Evolutionary conservation across 2,888 invertebrate species (phyloP), one percentile per base, ranked within the genome.

Genomic region (Limnephilus auricula): DNA sequence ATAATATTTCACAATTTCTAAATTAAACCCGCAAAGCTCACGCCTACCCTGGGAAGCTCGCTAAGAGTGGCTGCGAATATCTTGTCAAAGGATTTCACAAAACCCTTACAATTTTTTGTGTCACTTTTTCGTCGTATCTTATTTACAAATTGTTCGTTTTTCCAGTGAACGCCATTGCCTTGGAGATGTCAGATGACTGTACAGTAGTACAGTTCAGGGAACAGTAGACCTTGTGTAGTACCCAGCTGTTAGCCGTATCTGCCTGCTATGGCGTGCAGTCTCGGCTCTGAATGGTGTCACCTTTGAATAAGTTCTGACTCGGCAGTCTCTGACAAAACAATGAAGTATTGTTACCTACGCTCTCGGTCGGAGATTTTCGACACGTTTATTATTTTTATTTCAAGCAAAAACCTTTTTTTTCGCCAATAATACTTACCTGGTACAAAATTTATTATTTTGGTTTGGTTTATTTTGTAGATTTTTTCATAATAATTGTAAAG

Each of bases 281-380:
- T n/a, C 65, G 9, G 65, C 65, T 65, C 25, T 65, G 65, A 65
- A 32, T 37, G 82, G 34, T 37, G 82, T 18, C 82, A 82, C 82
- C 34, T 18, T 82, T 82, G 82, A 82, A 82, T 82, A 82, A 15
- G 34, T 82, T 37, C 82, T 82, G 82, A 82, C 82, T 82, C 32
- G 34, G 82, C 82, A 82, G 9, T 25, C 34, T 82, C 34, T 82
- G 82, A 25, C 82, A 25, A 34, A 82, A 82, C 82, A 82, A 34
- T 82, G 34, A 25, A 13, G 9, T 18, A 34, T 82, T 82, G 82
- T 82, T 34, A 34, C 34, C 34, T 32, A 25, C 18, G 34, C 34
- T 65, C 65, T n/a, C 65, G 2, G 65, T 65, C 9, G n/a, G 65
- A 65, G 65, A 65, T 25, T 0, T 65, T 65, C 65, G 25, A 65